Base-by-base conservation (phyloP, 2,797 vertebrate species). In the Myotis findleyi region DNA sequence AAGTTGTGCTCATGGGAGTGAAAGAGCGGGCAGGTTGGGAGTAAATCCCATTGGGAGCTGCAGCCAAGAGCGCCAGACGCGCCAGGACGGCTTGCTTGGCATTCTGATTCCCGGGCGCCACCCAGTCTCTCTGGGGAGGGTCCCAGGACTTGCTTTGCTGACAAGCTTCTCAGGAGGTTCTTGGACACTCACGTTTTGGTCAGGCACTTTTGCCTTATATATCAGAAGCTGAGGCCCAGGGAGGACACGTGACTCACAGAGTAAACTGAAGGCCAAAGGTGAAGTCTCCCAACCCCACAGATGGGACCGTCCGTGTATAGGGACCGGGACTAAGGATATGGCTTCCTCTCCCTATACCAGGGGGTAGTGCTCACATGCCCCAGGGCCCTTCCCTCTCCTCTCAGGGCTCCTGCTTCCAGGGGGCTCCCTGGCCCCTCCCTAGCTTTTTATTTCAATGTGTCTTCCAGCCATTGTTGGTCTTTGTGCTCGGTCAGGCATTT, bases 1-100 rank as follows among this genome's bases (percentile, higher is more conserved):
- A 38, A 47, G n/a, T 20, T 0, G 0, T 2, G 51, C 20, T 38
- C 25, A 0, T 0, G 1, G 6, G 36, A 14, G 10, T 4, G 7
- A 53, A 12, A 25, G 36, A 23, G 8, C 6, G 1, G 0, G 76
- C 17, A 0, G 21, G 18, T 17, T 14, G 57, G 30, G 13, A 8
- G 30, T 8, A 4, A 51, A 16, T 5, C 38, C 66, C 25, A 12
- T 13, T 49, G n/a, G 44, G 72, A 18, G 7, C 53, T 33, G 13
- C 9, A 38, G 11, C 51, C 38, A 9, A 7, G 38, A 10, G 5
- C 2, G 13, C 16, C 5, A 10, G 33, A 21, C 2, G 10, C 13
- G 13, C 18, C 33, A 49, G 53, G 14, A 20, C 9, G 2, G 23
- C 12, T 21, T 10, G 27, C 17, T 27, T 13, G 6, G 7, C 7